Base-by-base conservation (phyloP, 2,888 invertebrate genomes). In the Pterostichus niger region DNA sequence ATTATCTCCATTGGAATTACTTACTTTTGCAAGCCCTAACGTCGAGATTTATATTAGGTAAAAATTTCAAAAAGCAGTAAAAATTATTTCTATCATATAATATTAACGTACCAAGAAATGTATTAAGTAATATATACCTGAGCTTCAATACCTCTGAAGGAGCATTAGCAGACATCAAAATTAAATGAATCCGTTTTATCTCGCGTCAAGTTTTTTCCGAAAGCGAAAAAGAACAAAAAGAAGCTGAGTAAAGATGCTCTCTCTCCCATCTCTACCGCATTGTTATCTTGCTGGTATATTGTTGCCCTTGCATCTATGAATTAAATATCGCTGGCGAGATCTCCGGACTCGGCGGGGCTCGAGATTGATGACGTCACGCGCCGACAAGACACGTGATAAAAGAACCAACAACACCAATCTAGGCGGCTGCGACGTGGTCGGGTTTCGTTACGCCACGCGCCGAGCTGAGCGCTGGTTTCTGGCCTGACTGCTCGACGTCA, bases 401-500 rank as follows among this genome's bases (percentile, higher is more conserved):
- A 85, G 85, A 86, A 86, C 87, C 88, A 87, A 87, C 87, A 88
- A 87, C 87, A 85, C 85, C 88, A 88, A 88, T 88, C 87, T 87
- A 87, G 86, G 85, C 85, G 85, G 84, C 79, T 84, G 85, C 85
- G 85, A 77, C 77, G 77, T 77, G 77, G 77, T 15, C 59, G 77
- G 77, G 40, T 33, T 77, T 56, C 56, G 13, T 77, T 33, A 59
- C 49, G 33, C 13, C 49, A n/a, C 13, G 17, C 44, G 31, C 68
- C 68, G 68, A 13, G 13, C 15, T 17, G n/a, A 31, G n/a, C 61
- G 35, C 33, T 31, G 61, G 33, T 10, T n/a, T 9, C 61, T n/a
- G 17, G 9, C 54, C 49, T 24, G 59, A 4, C 10, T 11, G 15
- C 24, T 59, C 11, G 24, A 24, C 24, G 24, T 56, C 56, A 2